phyloP scores from a whole-genome alignment of 2,113 vertebrate species.

The Monarcha castaneiventris region DNA sequence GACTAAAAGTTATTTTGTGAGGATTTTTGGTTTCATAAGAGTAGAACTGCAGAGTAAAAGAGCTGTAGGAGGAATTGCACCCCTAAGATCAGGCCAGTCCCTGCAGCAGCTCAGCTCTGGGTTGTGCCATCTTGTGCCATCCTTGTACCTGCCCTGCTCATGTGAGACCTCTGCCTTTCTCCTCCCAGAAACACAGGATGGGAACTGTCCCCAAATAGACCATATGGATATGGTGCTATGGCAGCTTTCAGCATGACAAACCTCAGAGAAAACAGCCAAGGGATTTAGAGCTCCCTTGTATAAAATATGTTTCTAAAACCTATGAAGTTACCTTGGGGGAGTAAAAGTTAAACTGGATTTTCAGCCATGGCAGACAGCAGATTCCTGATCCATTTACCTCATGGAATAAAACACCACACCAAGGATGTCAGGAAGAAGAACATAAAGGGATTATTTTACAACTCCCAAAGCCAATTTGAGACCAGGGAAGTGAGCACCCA shows the following conservation, averaged over 20 bases:
- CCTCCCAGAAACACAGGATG: background rate
- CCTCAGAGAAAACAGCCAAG: background rate
- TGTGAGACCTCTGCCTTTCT: background rate
- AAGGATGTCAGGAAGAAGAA: background rate
- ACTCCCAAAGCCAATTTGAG: background rate
- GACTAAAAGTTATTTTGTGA: background rate
- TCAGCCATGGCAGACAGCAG: background rate
- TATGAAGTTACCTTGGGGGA: background rate
- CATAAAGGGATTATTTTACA: background rate
- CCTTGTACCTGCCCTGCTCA: background rate
- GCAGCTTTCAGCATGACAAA: background rate
- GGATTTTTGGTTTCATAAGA: background rate
- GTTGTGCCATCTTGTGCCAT: background rate
- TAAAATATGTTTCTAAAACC: background rate
- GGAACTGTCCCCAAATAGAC: background rate
- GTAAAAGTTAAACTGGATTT: background rate
- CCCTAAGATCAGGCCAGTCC: background rate
- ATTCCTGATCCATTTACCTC: background rate
- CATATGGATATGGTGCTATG: fast-evolving
- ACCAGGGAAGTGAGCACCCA: background rate
- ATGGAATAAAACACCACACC: fast-evolving
- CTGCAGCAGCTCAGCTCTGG: background rate
- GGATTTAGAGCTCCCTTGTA: background rate
- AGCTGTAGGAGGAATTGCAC: background rate
- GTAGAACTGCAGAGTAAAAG: background rate